Base-by-base conservation (phyloP, 2,797 vertebrate species). In the Diplodus puntazzo region DNA sequence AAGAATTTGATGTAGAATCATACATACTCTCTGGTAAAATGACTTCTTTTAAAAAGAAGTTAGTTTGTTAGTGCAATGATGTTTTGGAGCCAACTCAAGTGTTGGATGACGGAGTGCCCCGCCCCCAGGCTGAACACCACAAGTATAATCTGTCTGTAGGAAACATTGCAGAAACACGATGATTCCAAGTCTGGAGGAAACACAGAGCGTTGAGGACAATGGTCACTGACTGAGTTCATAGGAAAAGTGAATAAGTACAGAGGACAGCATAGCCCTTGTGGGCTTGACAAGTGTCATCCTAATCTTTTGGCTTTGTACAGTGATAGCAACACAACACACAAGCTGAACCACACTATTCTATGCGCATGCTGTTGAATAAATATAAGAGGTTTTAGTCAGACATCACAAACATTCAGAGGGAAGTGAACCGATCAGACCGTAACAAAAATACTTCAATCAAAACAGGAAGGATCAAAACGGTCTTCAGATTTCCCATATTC, bases 61-160 rank as follows among this genome's bases (percentile, higher is more conserved):
- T 55, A 5, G 43, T 43, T 77, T 66, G 30, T 34, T n/a, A 73
- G 49, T 42, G 50, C 27, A 50, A 59, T 27, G 13, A 45, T 62
- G 55, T 81, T 60, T 73, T 54, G 74, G 43, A 77, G 49, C 45
- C 53, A 34, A 67, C 45, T 74, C 6, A 53, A 73, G 62, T 13
- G 30, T 65, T 64, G 21, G 30, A 65, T 59, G 62, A 81, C 43
- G 14, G 60, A 55, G 57, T 14, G 11, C 49, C 66, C 46, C 34
- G 2, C 54, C 71, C 73, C 53, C 34, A n/a, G 34, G 18, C 66
- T 54, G 27, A 77, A 55, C 55, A 73, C 11, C 54, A 60, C 46
- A 84, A 61, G 72, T 75, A 69, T 49, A 69, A 25, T 59, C 11
- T 57, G 63, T 12, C 61, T 59, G 54, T 45, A 25, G 55, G 71